A percentile compares a stretch with the other conserved stretches of the same genome.
These are phyloP conservation scores for Syngnathus scovelli DNA, from an alignment of 2,113 vertebrate species.

Conservation along the genomic window DNA sequence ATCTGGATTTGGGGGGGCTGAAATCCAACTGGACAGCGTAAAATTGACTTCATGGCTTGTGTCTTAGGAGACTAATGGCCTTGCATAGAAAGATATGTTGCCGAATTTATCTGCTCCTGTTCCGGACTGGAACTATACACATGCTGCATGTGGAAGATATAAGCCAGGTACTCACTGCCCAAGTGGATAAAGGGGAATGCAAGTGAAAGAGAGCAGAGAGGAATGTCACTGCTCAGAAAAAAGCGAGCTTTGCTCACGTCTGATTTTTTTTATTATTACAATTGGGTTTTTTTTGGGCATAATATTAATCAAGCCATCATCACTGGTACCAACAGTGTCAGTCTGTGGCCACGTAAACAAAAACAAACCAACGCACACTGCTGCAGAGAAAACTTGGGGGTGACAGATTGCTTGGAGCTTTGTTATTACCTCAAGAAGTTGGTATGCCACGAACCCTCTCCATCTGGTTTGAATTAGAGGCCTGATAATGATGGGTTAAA, in stretches of 20 bases:
- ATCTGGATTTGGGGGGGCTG: conserved; percentile 64
- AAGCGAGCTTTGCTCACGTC: conserved; percentile 24
- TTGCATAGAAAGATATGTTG: conserved; percentile 55
- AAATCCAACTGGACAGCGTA: conserved; percentile 73
- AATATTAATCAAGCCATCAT: conserved; percentile 22
- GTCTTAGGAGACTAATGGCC: conserved; percentile 69
- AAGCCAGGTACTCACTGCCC: conserved; percentile 70
- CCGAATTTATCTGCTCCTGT: conserved; percentile 70
- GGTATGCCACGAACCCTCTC: conserved; percentile 75
- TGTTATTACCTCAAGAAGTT: conserved; percentile 84
- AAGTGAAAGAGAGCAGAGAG: conserved; percentile 41
- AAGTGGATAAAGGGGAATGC: conserved; percentile 68
- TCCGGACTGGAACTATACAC: conserved; percentile 60
- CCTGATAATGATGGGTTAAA: conserved; percentile 75
- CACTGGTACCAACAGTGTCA: conserved; percentile 1
- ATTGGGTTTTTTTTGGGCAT: background rate
- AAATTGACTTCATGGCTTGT: conserved; percentile 73
- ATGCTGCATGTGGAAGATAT: conserved; percentile 74
- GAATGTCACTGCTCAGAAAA: conserved; percentile 67
- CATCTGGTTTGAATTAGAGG: conserved; percentile 89
- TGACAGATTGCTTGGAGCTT: conserved; percentile 58
- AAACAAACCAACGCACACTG: conserved; percentile 35
- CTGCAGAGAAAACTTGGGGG: conserved; percentile 35
- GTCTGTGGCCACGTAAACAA: conserved; percentile 29
- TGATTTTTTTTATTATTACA: background rate